These are phyloP conservation scores for Lanius ludovicianus DNA, from an alignment of 2,113 vertebrate species.

Conservation along the genomic window DNA sequence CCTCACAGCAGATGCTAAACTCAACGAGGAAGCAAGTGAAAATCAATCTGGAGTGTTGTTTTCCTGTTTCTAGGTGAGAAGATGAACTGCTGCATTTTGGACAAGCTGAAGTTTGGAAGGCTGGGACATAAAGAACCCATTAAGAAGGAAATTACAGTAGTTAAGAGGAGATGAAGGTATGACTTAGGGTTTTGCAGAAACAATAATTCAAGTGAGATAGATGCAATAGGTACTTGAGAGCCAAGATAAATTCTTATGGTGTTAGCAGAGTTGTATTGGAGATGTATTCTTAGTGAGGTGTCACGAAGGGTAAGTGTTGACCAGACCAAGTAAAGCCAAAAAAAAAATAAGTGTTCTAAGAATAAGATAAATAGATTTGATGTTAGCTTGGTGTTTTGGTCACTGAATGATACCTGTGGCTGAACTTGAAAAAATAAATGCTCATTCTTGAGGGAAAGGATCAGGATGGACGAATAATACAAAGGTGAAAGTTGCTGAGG, in stretches of 20 bases:
- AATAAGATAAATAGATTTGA: not conserved
- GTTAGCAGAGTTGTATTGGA: not conserved
- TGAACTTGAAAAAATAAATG: not conserved
- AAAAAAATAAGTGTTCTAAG: not conserved
- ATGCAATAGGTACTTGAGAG: not conserved
- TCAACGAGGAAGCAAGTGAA: not conserved
- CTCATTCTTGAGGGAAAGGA: not conserved
- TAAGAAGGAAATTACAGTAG: constrained; percentile 39
- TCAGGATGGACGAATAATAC: not conserved
- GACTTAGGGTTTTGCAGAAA: not conserved
- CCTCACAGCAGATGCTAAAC: not conserved
- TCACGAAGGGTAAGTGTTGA: not conserved
- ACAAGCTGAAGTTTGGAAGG: constrained; percentile 48
- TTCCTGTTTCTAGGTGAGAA: constrained; percentile 63
- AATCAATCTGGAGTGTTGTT: constrained; percentile 42
- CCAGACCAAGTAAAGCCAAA: not conserved
- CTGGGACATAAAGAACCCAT: constrained; percentile 26
- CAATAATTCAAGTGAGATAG: not conserved
- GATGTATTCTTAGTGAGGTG: not conserved
- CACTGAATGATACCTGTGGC: not conserved
- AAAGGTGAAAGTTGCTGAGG: not conserved
- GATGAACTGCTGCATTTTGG: constrained; percentile 54
- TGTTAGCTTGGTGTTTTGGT: not conserved
- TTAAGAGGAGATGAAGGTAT: constrained; percentile 59
- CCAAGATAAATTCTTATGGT: not conserved